Evolutionary conservation across 2,113 vertebrate genomes (phyloP).

Genomic region (Poecile atricapillus): DNA sequence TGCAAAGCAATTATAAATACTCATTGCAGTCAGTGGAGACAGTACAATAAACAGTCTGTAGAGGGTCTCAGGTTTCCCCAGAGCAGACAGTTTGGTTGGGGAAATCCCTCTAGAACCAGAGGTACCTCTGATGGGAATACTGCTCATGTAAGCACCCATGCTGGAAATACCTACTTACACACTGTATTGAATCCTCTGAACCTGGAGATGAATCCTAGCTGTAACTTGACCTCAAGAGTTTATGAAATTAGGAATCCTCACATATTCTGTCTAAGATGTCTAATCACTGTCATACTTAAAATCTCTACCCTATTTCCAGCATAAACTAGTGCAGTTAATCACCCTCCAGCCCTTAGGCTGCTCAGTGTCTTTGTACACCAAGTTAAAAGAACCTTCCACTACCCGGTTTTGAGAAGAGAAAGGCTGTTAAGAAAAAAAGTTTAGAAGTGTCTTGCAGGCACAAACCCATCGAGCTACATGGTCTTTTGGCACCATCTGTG

Average conservation of each 20-base stretch:
- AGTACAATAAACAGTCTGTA: fast-evolving
- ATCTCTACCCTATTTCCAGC: background rate
- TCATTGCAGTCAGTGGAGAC: background rate
- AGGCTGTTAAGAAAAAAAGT: background rate
- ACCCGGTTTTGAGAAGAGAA: background rate
- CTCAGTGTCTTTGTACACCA: background rate
- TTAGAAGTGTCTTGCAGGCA: background rate
- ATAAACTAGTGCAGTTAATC: background rate
- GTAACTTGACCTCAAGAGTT: background rate
- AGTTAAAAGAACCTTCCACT: background rate
- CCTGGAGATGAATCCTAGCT: background rate
- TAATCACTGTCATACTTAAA: background rate
- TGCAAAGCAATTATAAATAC: background rate
- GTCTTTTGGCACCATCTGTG: background rate
- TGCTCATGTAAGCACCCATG: background rate
- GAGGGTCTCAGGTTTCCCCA: background rate
- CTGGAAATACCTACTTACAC: background rate
- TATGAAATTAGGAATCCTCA: background rate
- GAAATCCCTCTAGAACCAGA: background rate
- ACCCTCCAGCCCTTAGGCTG: background rate
- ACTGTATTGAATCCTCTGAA: background rate
- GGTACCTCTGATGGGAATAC: background rate
- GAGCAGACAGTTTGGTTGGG: background rate
- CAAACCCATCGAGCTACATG: background rate
- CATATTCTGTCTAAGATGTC: background rate